Conservation (phyloP, 2,797 vertebrate species). For the Sebastes kiyomatsui region DNA sequence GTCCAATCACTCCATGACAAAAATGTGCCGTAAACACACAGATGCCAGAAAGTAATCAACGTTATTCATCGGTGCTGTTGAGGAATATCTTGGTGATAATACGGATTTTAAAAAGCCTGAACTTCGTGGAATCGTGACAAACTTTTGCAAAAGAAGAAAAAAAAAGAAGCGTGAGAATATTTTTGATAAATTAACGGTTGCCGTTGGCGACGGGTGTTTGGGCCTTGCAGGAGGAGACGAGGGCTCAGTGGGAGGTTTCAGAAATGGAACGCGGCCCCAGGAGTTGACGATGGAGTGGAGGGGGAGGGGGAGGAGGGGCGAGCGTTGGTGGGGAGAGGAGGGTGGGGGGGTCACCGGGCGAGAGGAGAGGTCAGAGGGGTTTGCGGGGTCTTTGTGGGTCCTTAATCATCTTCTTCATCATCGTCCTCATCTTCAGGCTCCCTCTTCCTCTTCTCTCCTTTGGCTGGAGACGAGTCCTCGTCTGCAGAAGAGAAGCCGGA, state of each 20-base stretch:
- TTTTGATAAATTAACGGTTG: not conserved
- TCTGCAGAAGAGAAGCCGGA: constrained; percentile 62
- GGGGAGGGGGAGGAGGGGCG: not conserved
- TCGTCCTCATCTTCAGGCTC: constrained; percentile 86
- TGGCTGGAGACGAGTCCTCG: constrained; percentile 84
- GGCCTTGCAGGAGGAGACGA: not conserved
- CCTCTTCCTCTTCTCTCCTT: constrained; percentile 93
- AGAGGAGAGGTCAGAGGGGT: constrained; percentile 22
- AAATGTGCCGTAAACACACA: no score
- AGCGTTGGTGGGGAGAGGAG: not conserved
- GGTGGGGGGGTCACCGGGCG: not conserved
- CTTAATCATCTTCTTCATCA: constrained; percentile 82
- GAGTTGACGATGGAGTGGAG: not conserved
- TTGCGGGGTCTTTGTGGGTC: constrained; percentile 30
- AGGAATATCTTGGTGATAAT: not conserved
- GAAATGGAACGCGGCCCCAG: constrained; percentile 26
- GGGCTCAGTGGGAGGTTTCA: not conserved
- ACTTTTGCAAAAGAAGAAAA: not conserved
- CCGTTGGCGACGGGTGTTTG: accelerated
- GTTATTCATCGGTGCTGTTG: not conserved
- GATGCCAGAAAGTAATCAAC: no score
- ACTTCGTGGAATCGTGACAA: not conserved
- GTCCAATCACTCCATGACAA: not conserved
- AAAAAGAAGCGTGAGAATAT: no score
- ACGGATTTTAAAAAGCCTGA: not conserved